A percentile compares a stretch with the other conserved stretches of the same genome.
Evolutionary conservation across 2,888 invertebrate species (phyloP).

Genomic region (Eumerus sabulonum): DNA sequence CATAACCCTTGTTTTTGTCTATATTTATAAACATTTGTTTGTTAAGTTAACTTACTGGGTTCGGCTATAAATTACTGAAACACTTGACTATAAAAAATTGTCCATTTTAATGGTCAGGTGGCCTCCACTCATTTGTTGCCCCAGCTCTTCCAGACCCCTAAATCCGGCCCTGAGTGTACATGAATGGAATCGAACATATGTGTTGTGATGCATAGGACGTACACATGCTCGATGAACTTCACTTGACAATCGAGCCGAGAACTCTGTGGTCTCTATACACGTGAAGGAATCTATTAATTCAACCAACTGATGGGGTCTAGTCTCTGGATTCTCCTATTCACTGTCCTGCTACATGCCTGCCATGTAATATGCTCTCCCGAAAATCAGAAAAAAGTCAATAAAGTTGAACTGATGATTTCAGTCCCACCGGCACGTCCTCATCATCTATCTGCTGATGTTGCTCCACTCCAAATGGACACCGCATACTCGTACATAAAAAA

Average conservation of each 20-base stretch:
- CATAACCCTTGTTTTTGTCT: no score
- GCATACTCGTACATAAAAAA: constrained; percentile 34
- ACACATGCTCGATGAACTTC: background rate
- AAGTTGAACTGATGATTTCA: constrained; percentile 48
- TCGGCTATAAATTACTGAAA: no score
- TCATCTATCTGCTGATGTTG: background rate
- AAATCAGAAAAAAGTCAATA: constrained; percentile 57
- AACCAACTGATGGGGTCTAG: no score
- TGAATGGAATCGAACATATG: constrained; percentile 37
- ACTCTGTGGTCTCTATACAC: no score
- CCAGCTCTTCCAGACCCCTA: no score
- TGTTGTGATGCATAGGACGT: constrained; percentile 9
- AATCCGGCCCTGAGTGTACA: background rate
- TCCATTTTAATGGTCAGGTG: no score
- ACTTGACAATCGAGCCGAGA: constrained; percentile 14
- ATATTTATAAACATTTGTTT: no score
- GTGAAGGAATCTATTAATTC: no score
- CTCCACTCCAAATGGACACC: constrained; percentile 57
- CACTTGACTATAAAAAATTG: no score
- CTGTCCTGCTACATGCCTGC: constrained; percentile 28
- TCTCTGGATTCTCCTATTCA: constrained; percentile 20
- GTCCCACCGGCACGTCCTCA: constrained; percentile 24
- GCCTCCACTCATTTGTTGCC: no score
- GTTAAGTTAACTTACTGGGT: no score
- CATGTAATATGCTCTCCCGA: constrained; percentile 29